Percentiles rank a stretch among this genome's conserved stretches.
phyloP scores from a whole-genome alignment of 2,888 invertebrate species.

The Oscheius myriophilus region DNA sequence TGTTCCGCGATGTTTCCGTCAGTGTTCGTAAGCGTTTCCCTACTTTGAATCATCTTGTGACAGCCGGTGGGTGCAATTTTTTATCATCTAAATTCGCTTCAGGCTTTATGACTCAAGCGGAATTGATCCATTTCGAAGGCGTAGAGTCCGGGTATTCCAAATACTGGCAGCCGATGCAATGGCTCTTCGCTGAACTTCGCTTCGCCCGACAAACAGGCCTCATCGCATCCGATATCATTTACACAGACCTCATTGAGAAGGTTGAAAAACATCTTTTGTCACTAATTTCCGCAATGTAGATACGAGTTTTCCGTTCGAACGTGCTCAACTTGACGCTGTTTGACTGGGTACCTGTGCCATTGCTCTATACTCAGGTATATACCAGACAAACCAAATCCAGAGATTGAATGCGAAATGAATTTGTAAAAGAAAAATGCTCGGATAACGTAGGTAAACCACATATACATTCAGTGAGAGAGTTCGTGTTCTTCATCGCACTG shows the following conservation, averaged over 20 bases:
- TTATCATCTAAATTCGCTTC: background rate
- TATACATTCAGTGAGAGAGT: constrained; percentile 20
- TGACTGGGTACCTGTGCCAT: constrained; percentile 67
- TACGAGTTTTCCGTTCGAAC: constrained; percentile 54
- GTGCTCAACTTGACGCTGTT: constrained; percentile 62
- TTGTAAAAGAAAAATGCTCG: constrained; percentile 22
- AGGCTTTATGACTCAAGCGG: constrained; percentile 65
- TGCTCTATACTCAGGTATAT: constrained; percentile 52
- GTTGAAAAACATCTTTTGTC: constrained; percentile 53
- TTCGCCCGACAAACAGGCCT: constrained; percentile 45
- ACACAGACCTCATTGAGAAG: constrained; percentile 62
- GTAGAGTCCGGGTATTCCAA: constrained; percentile 61
- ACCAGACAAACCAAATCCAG: background rate
- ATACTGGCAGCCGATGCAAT: constrained; percentile 68
- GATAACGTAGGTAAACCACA: constrained; percentile 22
- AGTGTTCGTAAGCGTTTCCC: constrained; percentile 66
- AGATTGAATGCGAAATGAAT: too few species aligned
- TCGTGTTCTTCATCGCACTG: constrained; percentile 14
- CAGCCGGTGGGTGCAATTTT: constrained; percentile 44
- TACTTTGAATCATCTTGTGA: constrained; percentile 65
- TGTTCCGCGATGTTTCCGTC: constrained; percentile 61
- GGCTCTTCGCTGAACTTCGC: constrained; percentile 53
- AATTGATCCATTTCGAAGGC: constrained; percentile 63
- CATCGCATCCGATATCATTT: constrained; percentile 63
- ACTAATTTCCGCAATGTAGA: constrained; percentile 61